Evolutionary conservation across 2,888 invertebrate species (phyloP), one percentile per base, ranked within the genome.

Genomic region (Parasteatoda lunata): DNA sequence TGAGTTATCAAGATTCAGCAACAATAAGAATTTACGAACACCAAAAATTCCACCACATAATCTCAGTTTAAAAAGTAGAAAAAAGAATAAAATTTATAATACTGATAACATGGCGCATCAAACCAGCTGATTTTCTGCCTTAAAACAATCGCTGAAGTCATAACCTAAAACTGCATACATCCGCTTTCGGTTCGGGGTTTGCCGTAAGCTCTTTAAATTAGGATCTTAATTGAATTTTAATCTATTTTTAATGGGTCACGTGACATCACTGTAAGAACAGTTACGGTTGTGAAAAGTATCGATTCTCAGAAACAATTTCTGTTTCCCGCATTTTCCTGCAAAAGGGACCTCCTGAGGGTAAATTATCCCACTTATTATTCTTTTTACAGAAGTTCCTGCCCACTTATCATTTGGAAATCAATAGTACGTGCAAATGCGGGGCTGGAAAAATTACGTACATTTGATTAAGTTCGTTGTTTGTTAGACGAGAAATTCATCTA

Each of bases 151-250:
- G 70, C 71, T 49, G 30, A 69, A 51, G 15, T 77, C 71, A 83
- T 83, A 77, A 77, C 71, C 77, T 76, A 83, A 45, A 68, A 65
- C 71, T 59, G 45, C 64, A 64, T 48, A 76, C 70, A 70, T 73
- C 80, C 73, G 75, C 59, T 59, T 2, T 66, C 7, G 51, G 30
- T 13, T 75, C 59, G 49, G 68, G 76, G 64, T 8, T 30, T 30
- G 65, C 70, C 49, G 48, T 30, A 71, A 52, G 83, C 77, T 83
- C 77, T 77, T 85, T 85, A 79, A 85, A 85, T 85, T 85, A 79
- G 84, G 48, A 52, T 47, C 84, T 70, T 85, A 85, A 85, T 85
- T 85, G 84, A 79, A 85, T 85, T 85, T 85, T 85, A 85, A 85
- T 85, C 84, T 85, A 85, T 85, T 85, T 85, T 85, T 85, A 85